Evolutionary conservation across 2,888 invertebrate species (phyloP), one percentile per base, ranked within the genome.

Genomic region (Halictus ligatus): DNA sequence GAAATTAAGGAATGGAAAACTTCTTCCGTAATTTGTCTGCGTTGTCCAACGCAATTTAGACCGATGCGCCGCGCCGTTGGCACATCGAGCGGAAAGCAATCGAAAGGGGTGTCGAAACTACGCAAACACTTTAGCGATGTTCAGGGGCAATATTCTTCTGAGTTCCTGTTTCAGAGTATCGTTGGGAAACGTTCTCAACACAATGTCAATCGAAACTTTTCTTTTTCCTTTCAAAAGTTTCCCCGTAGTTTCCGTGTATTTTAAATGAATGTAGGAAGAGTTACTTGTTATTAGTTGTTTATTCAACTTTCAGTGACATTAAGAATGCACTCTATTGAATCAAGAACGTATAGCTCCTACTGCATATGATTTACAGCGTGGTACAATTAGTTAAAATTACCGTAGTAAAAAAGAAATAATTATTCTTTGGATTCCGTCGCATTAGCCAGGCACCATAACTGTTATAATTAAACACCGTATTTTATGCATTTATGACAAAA

Each of bases 1-100:
- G 77, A 80, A 74, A 80, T 80, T 83, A 69, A 76, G 58, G 46
- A 43, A 50, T 50, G 74, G 29, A 75, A 35, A 80, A 83, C 73
- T 80, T 54, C 69, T 40, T 35, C 18, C 58, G 25, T 18, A 43
- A 75, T 84, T 82, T 40, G 75, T 48, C 73, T 43, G n/a, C 46
- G 54, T 48, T 75, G 84, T 75, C 54, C 46, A 15, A 82, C 35
- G 15, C 25, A 75, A 83, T 78, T 84, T 82, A 75, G 60, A 46
- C 21, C 43, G 71, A 75, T 15, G 40, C 76, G 29, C 15, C 2
- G 18, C 35, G 4, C 72, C n/a, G 40, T n/a, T 21, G 40, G n/a
- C 35, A 64, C 29, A 13, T 29, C 18, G 10, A 71, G 29, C 15
- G 15, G 43, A 2, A 75, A 78, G 13, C 43, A 75, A 78, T 78